These are phyloP conservation scores for Drosophila sproati DNA, from an alignment of 1,140 invertebrate species.

Conservation along the genomic window DNA sequence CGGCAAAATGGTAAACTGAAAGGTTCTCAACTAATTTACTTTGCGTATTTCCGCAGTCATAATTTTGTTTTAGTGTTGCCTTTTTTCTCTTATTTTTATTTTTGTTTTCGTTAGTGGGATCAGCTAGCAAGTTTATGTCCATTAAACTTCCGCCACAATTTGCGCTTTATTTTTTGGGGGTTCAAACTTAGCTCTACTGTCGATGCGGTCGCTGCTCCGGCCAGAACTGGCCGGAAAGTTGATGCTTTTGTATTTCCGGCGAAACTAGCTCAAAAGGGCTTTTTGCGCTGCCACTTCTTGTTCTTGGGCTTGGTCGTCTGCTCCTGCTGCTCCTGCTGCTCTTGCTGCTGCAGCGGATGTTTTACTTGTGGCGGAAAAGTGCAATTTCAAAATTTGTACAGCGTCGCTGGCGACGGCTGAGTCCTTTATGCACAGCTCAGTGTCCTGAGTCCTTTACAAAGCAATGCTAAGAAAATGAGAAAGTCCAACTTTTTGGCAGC, in stretches of 20 bases:
- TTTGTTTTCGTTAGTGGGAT: conserved; percentile 12
- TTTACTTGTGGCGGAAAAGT: conserved; percentile 66
- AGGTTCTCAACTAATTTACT: conserved; percentile 69
- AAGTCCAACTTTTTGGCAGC: conserved; percentile 67
- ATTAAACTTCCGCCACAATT: conserved; percentile 80
- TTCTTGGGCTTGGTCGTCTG: neutral
- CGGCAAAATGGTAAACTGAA: conserved; percentile 26
- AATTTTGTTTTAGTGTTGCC: neutral
- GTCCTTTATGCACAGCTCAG: conserved; percentile 41
- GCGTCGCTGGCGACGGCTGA: conserved; percentile 27
- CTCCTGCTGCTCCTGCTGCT: neutral
- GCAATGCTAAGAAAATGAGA: conserved; percentile 64
- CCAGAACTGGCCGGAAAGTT: conserved; percentile 69
- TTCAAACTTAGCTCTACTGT: conserved; percentile 24
- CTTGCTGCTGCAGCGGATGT: conserved; percentile 13
- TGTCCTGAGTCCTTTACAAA: conserved; percentile 22
- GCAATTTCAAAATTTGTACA: conserved; percentile 76
- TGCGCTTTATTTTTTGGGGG: conserved; percentile 67
- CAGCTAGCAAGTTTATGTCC: conserved; percentile 74
- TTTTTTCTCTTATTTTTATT: neutral
- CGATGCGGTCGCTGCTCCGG: conserved; percentile 41
- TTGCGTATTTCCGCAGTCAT: conserved; percentile 52
- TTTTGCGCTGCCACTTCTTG: neutral
- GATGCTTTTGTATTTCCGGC: conserved; percentile 80
- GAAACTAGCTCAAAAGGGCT: conserved; percentile 39